A percentile compares a stretch with the other conserved stretches of the same genome.
These are phyloP conservation scores for Erebia palarica DNA, from an alignment of 2,888 invertebrate genomes.

Conservation along the genomic window DNA sequence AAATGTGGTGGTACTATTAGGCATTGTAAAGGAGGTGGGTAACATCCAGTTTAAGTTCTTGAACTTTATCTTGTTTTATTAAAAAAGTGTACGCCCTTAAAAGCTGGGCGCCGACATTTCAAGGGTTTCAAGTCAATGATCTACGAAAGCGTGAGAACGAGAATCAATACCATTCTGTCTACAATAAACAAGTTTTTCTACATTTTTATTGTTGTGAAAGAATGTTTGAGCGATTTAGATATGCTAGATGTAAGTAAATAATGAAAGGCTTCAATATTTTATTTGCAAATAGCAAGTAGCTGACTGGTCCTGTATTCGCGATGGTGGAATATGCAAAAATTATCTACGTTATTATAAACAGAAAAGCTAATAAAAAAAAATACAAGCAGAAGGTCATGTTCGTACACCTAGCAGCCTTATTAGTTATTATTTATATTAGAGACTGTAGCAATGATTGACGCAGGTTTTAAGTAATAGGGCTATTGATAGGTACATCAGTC, in stretches of 20 bases:
- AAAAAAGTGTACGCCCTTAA: background rate
- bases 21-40: no score
- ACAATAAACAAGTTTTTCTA: conserved; percentile 32
- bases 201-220: conserved; percentile 29
- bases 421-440: no score
- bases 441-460: no score
- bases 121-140: conserved; percentile 31
- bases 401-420: no score
- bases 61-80: no score
- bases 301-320: background rate
- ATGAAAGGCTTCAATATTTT: conserved; percentile 5
- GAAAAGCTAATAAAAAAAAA: no score
- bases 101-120: background rate
- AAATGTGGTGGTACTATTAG: no score
- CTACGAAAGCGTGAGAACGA: conserved; percentile 34
- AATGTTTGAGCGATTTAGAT: conserved; percentile 18
- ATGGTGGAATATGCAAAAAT: background rate
- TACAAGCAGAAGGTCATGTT: no score
- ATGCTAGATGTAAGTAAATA: background rate
- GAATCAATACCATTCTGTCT: conserved; percentile 25
- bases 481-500: no score
- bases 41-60: no score
- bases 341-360: no score
- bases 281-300: background rate
- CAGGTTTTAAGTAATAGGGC: no score